Evolutionary conservation across 1,140 invertebrate genomes (phyloP), one percentile per base, ranked within the genome.

Genomic region (Aradophagus sp.): DNA sequence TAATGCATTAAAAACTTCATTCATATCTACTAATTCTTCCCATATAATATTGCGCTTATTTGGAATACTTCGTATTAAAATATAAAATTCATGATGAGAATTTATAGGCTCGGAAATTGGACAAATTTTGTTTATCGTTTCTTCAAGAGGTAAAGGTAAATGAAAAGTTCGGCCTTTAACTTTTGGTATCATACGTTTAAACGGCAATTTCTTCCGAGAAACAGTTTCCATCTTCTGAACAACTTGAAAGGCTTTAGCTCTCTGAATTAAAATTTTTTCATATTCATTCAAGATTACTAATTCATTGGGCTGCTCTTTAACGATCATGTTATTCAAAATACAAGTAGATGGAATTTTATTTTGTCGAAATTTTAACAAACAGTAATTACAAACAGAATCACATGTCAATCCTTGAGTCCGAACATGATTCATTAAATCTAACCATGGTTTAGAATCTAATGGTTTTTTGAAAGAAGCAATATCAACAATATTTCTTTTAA

Each of bases 161-260:
- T 80, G 70, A 59, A 78, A 80, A 7, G 72, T 73, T 55, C 67
- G 67, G 11, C 75, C 77, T 45, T 69, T 67, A 14, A 75, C 61
- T 73, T 79, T 78, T 15, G 36, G 14, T 5, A 79, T 38, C 39
- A 47, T 41, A 15, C 68, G 17, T 38, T 34, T 66, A 62, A 72
- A 55, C 7, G 69, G 73, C 27, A 77, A 5, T 42, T 77, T 77
- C 52, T 78, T 80, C 13, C 77, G 76, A 19, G 58, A 38, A 11
- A 78, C 73, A 4, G 78, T 68, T 15, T 19, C 55, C 55, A 74
- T 73, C 42, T 48, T 61, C 41, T 72, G 55, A 29, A 83, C 59
- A 15, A 58, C 59, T 73, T 82, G 76, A 67, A 80, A 82, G 75
- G 19, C 32, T 50, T 50, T 50, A 16, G 32, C 47, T 38, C 34